Evolutionary conservation across 2,113 vertebrate species (phyloP).

Genomic region (Cryptomyrus ogoouensis): DNA sequence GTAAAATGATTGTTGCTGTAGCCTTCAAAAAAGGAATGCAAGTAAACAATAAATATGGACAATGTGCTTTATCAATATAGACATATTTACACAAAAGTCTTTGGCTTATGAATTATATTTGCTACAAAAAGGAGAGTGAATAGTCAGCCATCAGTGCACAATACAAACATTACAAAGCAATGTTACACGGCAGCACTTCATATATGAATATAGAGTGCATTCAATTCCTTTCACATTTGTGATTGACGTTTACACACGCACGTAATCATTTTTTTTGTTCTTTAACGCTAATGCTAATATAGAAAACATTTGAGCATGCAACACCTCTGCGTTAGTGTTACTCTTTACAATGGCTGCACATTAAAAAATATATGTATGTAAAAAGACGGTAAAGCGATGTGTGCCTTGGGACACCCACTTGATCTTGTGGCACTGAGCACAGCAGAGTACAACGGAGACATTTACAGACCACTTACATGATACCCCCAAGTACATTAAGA

Average conservation of each 20-base stretch:
- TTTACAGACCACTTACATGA: slow-evolving; percentile 29
- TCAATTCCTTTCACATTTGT: slow-evolving; percentile 59
- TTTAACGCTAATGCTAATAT: slow-evolving; percentile 31
- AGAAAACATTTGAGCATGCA: slow-evolving; percentile 68
- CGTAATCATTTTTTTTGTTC: slow-evolving; percentile 9
- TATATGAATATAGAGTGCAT: slow-evolving; percentile 59
- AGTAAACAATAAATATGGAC: slow-evolving; percentile 99
- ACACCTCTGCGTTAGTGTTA: slow-evolving; percentile 53
- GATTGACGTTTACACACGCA: slow-evolving; percentile 41
- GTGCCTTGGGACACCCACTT: slow-evolving; percentile 42
- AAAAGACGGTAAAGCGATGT: slow-evolving; percentile 38
- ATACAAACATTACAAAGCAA: slow-evolving; percentile 78
- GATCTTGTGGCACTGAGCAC: slow-evolving; percentile 63
- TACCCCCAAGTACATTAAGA: slow-evolving; percentile 25
- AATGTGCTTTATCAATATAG: slow-evolving; percentile 95
- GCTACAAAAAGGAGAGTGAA: slow-evolving; percentile 71
- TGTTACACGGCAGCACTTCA: slow-evolving; percentile 61
- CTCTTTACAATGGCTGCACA: slow-evolving; percentile 56
- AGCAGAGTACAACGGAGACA: slow-evolving; percentile 28
- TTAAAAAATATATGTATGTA: slow-evolving; percentile 53
- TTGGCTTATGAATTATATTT: slow-evolving; percentile 96
- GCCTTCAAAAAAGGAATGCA: slow-evolving; percentile 86
- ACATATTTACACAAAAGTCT: slow-evolving; percentile 99
- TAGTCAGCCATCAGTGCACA: slow-evolving; percentile 84
- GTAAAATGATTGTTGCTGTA: slow-evolving; percentile 74